Conservation (phyloP, 2,888 invertebrate genomes). For the Ochropacha duplaris region DNA sequence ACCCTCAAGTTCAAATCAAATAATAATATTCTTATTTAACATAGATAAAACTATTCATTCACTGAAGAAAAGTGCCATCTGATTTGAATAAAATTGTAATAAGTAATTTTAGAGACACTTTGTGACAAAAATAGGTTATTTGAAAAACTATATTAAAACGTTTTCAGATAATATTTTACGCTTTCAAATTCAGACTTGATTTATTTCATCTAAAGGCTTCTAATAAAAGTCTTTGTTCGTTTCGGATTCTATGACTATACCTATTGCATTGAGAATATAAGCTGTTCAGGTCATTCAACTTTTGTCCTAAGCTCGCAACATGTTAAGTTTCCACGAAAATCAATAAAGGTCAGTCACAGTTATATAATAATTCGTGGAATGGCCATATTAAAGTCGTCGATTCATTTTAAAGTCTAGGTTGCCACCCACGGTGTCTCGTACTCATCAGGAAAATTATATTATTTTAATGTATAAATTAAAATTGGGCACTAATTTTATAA, state of each 20-base stretch:
- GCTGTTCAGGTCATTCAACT: conserved; percentile 16
- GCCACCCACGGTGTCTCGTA: no score
- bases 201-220: background rate
- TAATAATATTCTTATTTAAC: no score
- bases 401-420: no score
- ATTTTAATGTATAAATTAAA: no score
- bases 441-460: no score
- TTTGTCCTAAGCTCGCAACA: conserved; percentile 14
- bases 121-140: background rate
- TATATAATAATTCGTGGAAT: background rate
- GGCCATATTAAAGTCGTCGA: no score
- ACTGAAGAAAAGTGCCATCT: background rate
- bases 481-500: no score
- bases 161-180: background rate
- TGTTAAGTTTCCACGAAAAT: background rate
- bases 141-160: background rate
- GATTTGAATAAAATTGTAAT: background rate
- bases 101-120: background rate
- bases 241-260: background rate
- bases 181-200: background rate
- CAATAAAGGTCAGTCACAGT: background rate
- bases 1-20: no score
- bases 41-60: no score
- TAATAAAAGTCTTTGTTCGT: background rate
- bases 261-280: background rate